Evolutionary conservation across 2,888 invertebrate species (phyloP).

Genomic region (Patella pellucida): DNA sequence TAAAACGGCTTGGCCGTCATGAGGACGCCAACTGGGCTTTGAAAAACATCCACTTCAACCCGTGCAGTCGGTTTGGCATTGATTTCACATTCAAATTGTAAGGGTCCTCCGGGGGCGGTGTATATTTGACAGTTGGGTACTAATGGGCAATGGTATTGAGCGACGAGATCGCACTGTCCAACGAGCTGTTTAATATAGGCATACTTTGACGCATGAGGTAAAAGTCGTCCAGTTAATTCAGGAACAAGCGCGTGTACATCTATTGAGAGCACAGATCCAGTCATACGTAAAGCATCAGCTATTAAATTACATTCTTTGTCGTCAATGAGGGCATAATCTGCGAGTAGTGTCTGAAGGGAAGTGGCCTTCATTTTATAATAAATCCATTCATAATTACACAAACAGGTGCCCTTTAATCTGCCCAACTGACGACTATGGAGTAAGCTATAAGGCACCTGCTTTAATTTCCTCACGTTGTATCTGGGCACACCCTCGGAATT

Average conservation of each 20-base stretch:
- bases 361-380: slow-evolving; percentile 94
- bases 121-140: slow-evolving; percentile 63
- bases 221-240: slow-evolving; percentile 89
- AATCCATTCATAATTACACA: slow-evolving; percentile 97
- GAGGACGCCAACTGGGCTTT: slow-evolving; percentile 54
- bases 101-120: slow-evolving; percentile 62
- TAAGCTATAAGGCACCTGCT: slow-evolving; percentile 62
- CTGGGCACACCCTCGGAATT: slow-evolving; percentile 34
- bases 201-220: slow-evolving; percentile 82
- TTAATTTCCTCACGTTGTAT: slow-evolving; percentile 63
- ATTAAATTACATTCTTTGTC: slow-evolving; percentile 89
- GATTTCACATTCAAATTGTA: slow-evolving; percentile 62
- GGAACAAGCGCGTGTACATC: slow-evolving; percentile 95
- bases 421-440: slow-evolving; percentile 75
- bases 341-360: slow-evolving; percentile 92
- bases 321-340: slow-evolving; percentile 79
- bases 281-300: slow-evolving; percentile 91
- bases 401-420: slow-evolving; percentile 89
- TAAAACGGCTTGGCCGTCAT: slow-evolving; percentile 56
- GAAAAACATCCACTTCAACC: slow-evolving; percentile 56
- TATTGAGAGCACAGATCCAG: slow-evolving; percentile 89
- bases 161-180: slow-evolving; percentile 55
- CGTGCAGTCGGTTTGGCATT: slow-evolving; percentile 41
- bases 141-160: slow-evolving; percentile 51
- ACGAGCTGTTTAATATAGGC: slow-evolving; percentile 49